Evolutionary conservation across 2,888 invertebrate genomes (phyloP), one percentile per base, ranked within the genome.

Genomic region (Sarcophaga caerulescens): DNA sequence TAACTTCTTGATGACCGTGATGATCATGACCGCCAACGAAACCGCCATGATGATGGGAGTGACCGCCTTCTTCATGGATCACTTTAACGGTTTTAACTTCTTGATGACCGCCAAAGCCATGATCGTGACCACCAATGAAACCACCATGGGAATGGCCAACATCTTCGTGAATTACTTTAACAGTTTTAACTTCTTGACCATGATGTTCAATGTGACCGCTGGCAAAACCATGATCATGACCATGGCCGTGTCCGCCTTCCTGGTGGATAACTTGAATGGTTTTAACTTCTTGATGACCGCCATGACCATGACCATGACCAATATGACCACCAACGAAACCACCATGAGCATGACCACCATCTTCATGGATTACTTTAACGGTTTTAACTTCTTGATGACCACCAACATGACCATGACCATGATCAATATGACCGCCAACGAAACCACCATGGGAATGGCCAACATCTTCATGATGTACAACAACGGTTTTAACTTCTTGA

Each of bases 51-150:
- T 35, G 35, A 35, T 35, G 45, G 12, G 78, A 76, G 8, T 88
- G 89, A 71, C 77, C 79, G 14, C 52, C 76, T 59, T 73, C 71
- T 63, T 77, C 71, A 87, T 90, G 85, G 19, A 88, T 77, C 2
- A 90, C 89, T 83, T 90, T 89, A 14, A 90, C 87, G 2, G 89
- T 89, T 81, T 90, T 89, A 2, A 89, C 84, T 73, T 89, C 89
- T 75, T 89, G 88, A 57, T 81, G 85, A 35, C 81, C 81, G 14
- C 60, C 71, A 44, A 52, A 73, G 4, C 86, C 89, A 62, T 66
- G 66, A 52, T 52, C 5, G 60, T 63, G 62, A 62, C 52, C 52
- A 17, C 52, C 78, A 87, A 60, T 47, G 14, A 44, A 44, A 63
- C 45, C 69, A 1, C 52, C 62, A 63, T 78, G 70, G 1, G 11